A percentile compares a stretch with the other conserved stretches of the same genome.
These are phyloP conservation scores for Laterallus jamaicensis DNA, from an alignment of 2,113 vertebrate species.

Conservation along the genomic window DNA sequence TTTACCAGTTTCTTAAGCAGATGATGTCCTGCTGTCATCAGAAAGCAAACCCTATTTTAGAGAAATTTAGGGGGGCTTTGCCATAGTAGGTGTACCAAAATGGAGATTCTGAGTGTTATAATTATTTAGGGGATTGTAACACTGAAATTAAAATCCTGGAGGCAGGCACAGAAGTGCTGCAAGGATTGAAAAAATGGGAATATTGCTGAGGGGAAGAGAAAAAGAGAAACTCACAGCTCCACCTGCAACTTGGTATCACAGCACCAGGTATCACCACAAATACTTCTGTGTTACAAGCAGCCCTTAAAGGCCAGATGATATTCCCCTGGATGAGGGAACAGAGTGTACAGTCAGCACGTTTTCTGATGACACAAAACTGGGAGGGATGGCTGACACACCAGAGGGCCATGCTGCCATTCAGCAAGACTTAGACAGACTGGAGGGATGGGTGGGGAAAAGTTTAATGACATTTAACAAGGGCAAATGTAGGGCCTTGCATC, in stretches of 20 bases:
- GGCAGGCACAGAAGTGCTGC: not conserved
- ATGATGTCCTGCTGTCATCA: not conserved
- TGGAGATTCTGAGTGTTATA: not conserved
- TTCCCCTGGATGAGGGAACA: too few relatives aligned
- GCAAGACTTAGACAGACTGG: too few relatives aligned
- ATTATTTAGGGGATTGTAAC: not conserved
- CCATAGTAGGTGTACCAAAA: not conserved
- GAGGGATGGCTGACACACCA: too few relatives aligned
- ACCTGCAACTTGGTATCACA: not conserved
- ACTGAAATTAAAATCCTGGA: not conserved
- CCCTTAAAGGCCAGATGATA: not conserved
- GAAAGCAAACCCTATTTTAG: not conserved
- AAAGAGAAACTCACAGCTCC: not conserved
- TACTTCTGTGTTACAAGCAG: not conserved
- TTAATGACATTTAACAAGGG: too few relatives aligned
- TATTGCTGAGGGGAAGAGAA: not conserved
- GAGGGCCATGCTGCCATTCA: too few relatives aligned
- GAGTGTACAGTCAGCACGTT: too few relatives aligned
- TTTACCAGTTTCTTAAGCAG: not conserved
- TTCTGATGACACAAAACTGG: too few relatives aligned
- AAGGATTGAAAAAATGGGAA: not conserved
- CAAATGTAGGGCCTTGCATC: too few relatives aligned
- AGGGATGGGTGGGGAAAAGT: too few relatives aligned
- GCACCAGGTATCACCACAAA: not conserved
- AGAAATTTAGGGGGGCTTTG: not conserved